Evolutionary conservation across 2,113 vertebrate genomes (phyloP).

Genomic region (Crotalus viridis): DNA sequence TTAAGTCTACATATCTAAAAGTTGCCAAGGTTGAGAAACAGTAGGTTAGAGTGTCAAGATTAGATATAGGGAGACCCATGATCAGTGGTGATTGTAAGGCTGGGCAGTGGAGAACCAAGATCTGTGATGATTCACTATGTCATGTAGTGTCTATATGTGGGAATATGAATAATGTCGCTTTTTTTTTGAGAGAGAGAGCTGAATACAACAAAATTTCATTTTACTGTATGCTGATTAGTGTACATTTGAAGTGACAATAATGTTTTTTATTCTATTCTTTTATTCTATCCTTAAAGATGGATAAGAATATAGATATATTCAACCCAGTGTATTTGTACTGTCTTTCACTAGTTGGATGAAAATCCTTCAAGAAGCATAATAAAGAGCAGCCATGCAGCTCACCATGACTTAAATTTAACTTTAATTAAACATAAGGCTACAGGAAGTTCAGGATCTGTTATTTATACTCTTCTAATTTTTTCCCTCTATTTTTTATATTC

Average conservation of each 20-base stretch:
- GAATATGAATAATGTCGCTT: too few species aligned
- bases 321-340: not conserved
- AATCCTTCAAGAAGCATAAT: not conserved
- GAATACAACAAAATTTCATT: too few species aligned
- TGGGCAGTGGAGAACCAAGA: not conserved
- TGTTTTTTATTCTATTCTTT: too few species aligned
- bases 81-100: not conserved
- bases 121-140: too few species aligned
- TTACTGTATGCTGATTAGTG: too few species aligned
- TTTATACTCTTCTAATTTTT: not conserved
- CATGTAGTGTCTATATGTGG: too few species aligned
- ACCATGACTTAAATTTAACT: not conserved
- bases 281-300: not conserved
- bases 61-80: not conserved
- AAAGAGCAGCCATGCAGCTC: not conserved
- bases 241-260: too few species aligned
- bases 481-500: not conserved
- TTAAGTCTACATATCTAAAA: not conserved
- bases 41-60: not conserved
- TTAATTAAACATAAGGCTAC: not conserved
- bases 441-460: not conserved
- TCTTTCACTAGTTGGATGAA: not conserved
- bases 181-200: too few species aligned
- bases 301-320: not conserved
- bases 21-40: not conserved